phyloP scores from a whole-genome alignment of 2,797 vertebrate genomes.

The Glyptemys insculpta region DNA sequence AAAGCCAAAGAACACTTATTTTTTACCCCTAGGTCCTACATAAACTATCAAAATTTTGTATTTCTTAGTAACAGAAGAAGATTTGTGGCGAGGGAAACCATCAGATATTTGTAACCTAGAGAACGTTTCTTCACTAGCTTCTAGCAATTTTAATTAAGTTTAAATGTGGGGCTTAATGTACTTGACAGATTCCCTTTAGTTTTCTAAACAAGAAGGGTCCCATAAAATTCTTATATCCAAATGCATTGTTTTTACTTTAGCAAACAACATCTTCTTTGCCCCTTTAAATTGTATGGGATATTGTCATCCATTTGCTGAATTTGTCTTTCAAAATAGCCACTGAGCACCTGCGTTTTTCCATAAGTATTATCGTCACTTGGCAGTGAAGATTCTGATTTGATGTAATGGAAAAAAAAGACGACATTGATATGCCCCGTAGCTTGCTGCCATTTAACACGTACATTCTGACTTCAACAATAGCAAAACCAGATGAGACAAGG shows the following conservation, averaged over 20 bases:
- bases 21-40: rapidly evolving
- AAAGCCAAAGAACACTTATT: rapidly evolving
- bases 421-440: neutral
- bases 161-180: no score
- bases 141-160: neutral
- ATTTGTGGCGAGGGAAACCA: neutral
- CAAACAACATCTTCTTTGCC: neutral
- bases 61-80: neutral
- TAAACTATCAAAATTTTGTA: neutral
- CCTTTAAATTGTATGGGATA: neutral
- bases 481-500: neutral
- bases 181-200: no score
- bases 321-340: neutral
- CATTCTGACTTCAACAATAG: neutral
- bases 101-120: neutral
- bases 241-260: neutral
- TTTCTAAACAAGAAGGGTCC: neutral
- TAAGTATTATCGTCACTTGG: rapidly evolving
- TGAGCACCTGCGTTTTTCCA: neutral
- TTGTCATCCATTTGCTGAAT: neutral
- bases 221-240: neutral
- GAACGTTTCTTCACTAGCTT: neutral
- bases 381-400: neutral
- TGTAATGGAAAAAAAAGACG: no score
- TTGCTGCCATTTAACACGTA: neutral